Conservation (phyloP, 2,888 invertebrate genomes). For the Mellilla xanthometata region DNA sequence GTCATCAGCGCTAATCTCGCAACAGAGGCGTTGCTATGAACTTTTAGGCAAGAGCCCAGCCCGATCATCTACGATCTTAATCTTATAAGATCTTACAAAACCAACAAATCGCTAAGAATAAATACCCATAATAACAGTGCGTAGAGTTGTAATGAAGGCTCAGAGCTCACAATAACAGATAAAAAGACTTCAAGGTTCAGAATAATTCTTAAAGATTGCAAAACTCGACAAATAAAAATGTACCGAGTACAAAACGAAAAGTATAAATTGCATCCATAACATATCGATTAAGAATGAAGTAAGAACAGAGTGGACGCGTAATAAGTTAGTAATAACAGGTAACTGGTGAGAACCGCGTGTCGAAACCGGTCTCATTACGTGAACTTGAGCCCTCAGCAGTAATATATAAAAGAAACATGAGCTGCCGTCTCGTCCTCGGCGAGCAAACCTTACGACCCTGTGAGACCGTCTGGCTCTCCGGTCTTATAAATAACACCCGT, state of each 20-base stretch:
- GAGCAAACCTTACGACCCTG: not conserved
- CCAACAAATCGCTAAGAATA: slow-evolving; percentile 15
- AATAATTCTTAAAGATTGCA: slow-evolving; percentile 22
- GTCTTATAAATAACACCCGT: slow-evolving; percentile 29
- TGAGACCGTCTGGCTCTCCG: slow-evolving; percentile 12
- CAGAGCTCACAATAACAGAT: slow-evolving; percentile 21
- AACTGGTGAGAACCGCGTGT: slow-evolving; percentile 48
- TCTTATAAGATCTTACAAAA: slow-evolving; percentile 17
- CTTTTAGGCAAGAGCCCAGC: slow-evolving; percentile 6
- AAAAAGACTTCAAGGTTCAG: slow-evolving; percentile 16
- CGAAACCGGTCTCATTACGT: slow-evolving; percentile 64
- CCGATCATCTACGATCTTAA: slow-evolving; percentile 10
- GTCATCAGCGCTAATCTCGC: not conserved
- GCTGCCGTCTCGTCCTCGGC: slow-evolving; percentile 31
- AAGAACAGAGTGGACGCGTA: slow-evolving; percentile 45
- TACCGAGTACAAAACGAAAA: slow-evolving; percentile 30
- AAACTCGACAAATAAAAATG: slow-evolving; percentile 24
- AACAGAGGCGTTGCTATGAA: slow-evolving; percentile 7
- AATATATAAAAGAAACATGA: slow-evolving; percentile 37
- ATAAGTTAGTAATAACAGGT: slow-evolving; percentile 54
- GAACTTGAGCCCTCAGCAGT: slow-evolving; percentile 47
- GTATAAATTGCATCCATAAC: slow-evolving; percentile 36
- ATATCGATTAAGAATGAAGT: slow-evolving; percentile 55
- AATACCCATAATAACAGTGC: slow-evolving; percentile 20
- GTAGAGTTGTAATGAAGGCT: slow-evolving; percentile 14